phyloP scores from a whole-genome alignment of 2,113 vertebrate species.

The Urocolius indicus region DNA sequence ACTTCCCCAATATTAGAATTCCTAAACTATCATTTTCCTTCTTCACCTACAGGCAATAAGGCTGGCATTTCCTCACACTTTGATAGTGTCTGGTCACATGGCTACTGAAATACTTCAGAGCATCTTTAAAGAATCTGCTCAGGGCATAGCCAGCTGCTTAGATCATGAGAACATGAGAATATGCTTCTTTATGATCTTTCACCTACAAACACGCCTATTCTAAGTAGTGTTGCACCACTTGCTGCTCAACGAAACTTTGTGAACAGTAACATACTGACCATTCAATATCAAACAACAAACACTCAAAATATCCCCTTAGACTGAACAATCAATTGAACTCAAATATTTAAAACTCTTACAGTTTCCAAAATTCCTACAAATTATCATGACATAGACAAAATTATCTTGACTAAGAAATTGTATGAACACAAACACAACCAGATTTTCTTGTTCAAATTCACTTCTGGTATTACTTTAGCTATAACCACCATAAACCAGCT shows the following conservation, averaged over 20 bases:
- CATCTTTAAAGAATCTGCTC: not conserved
- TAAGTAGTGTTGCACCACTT: not conserved
- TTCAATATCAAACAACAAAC: not conserved
- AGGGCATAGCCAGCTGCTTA: not conserved
- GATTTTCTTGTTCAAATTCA: not conserved
- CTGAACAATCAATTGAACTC: not conserved
- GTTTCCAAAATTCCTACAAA: not conserved
- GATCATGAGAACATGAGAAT: not conserved
- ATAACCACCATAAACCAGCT: not conserved
- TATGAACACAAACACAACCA: not conserved
- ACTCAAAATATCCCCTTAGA: not conserved
- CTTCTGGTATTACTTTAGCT: too few relatives aligned
- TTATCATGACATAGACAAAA: not conserved
- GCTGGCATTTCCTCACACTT: not conserved
- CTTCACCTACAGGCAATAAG: not conserved
- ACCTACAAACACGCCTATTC: not conserved
- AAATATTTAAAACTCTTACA: not conserved
- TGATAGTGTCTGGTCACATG: not conserved
- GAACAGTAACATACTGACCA: not conserved
- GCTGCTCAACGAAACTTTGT: not conserved
- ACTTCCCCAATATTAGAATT: not conserved
- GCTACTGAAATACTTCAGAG: not conserved
- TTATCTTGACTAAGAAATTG: not conserved
- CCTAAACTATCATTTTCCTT: not conserved
- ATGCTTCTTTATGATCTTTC: not conserved